Conservation (phyloP, 2,888 invertebrate genomes). For the Hoplodrina blanda region DNA sequence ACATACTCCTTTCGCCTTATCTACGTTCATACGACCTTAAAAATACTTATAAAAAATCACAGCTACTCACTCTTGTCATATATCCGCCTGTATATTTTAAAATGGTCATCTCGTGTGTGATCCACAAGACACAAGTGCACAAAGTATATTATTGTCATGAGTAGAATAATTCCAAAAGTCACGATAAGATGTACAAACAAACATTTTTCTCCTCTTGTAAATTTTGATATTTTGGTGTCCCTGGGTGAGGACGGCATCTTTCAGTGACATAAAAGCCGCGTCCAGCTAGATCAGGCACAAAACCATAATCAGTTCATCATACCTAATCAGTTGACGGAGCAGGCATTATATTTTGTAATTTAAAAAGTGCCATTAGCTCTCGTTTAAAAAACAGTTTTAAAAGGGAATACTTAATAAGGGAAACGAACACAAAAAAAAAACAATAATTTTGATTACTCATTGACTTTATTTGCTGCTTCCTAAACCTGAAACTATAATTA, state of each 20-base stretch:
- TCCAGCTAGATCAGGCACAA: conserved; percentile 38
- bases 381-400: no score
- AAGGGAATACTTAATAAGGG: no score
- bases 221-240: conserved; percentile 63
- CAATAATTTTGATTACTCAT: no score
- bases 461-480: no score
- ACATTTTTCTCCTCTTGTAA: conserved; percentile 84
- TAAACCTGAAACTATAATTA: no score
- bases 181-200: conserved; percentile 75
- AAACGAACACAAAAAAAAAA: no score
- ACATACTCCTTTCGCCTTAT: no score
- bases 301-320: conserved; percentile 9
- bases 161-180: conserved; percentile 72
- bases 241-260: conserved; percentile 36
- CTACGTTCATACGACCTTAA: no score
- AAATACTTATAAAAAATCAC: background rate
- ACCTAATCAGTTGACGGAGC: background rate
- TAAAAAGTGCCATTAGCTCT: no score
- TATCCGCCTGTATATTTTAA: conserved; percentile 62
- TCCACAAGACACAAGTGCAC: conserved; percentile 73
- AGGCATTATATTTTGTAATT: no score
- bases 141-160: conserved; percentile 70
- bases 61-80: conserved; percentile 52
- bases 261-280: conserved; percentile 18
- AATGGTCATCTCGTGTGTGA: conserved; percentile 66